Conservation (phyloP, 2,797 vertebrate genomes). For the Cyclura pinguis region DNA sequence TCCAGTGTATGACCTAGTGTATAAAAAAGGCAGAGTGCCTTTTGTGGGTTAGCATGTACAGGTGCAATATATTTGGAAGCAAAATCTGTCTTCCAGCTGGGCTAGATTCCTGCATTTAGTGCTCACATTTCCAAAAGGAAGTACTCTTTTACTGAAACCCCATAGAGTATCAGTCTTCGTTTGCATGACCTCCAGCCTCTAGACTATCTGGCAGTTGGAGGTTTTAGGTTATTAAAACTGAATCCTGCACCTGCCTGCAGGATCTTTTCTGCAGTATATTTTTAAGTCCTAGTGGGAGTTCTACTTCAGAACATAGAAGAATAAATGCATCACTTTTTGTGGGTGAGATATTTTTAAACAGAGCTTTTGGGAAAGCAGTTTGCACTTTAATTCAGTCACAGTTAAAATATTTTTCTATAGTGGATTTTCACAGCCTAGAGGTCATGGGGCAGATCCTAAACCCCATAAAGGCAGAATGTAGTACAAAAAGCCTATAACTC, state of each 20-base stretch:
- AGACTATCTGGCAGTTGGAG: slow-evolving; percentile 24
- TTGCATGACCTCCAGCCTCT: slow-evolving; percentile 51
- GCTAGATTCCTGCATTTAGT: slow-evolving; percentile 47
- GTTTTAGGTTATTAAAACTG: slow-evolving; percentile 51
- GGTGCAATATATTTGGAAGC: slow-evolving; percentile 46
- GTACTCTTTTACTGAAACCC: slow-evolving; percentile 32
- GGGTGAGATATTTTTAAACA: slow-evolving; percentile 22
- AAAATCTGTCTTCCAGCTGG: slow-evolving; percentile 55
- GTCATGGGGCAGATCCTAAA: background rate
- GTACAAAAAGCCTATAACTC: background rate
- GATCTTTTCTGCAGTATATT: slow-evolving; percentile 49
- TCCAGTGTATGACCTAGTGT: slow-evolving; percentile 13
- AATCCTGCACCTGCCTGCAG: slow-evolving; percentile 52
- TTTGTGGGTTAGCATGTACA: slow-evolving; percentile 42
- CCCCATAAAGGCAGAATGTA: background rate
- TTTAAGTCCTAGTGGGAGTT: slow-evolving; percentile 44
- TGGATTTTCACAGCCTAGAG: background rate
- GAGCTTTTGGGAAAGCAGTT: slow-evolving; percentile 33
- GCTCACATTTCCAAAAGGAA: slow-evolving; percentile 37
- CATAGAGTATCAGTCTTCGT: slow-evolving; percentile 17
- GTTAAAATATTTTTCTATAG: background rate
- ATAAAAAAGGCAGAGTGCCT: slow-evolving; percentile 31
- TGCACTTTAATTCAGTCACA: background rate
- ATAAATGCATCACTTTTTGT: slow-evolving; percentile 34
- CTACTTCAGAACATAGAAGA: slow-evolving; percentile 16